A percentile compares a stretch with the other conserved stretches of the same genome.
Conservation (phyloP, 2,888 invertebrate species). For the Standfussiana lucernea region DNA sequence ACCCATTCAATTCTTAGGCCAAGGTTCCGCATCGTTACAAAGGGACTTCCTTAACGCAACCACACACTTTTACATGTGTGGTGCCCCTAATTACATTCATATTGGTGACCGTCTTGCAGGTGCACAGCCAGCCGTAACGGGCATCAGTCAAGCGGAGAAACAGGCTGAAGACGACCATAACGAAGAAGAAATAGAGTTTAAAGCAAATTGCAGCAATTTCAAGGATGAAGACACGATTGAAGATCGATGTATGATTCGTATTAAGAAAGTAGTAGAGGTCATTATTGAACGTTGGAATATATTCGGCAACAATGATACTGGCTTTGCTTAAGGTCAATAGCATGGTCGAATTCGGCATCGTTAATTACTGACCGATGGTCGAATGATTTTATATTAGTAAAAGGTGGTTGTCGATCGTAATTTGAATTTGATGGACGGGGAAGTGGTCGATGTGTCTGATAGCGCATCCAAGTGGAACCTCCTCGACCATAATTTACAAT, state of each 20-base stretch:
- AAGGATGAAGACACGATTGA: constrained; percentile 76
- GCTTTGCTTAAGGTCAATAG: constrained; percentile 84
- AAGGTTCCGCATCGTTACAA: constrained; percentile 71
- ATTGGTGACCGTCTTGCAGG: constrained; percentile 89
- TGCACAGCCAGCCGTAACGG: constrained; percentile 84
- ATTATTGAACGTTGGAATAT: constrained; percentile 72
- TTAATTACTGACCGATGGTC: constrained; percentile 83
- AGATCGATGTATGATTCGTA: constrained; percentile 81
- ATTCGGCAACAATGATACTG: constrained; percentile 80
- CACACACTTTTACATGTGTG: constrained; percentile 83
- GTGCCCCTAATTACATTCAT: constrained; percentile 87
- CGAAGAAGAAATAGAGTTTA: constrained; percentile 47
- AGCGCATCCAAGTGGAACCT: constrained; percentile 61
- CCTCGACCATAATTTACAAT: constrained; percentile 40
- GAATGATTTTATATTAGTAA: constrained; percentile 73
- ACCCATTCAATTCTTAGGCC: constrained; percentile 65
- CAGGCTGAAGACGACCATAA: constrained; percentile 62
- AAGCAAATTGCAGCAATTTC: constrained; percentile 65
- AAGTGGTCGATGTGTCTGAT: constrained; percentile 60
- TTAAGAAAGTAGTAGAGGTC: constrained; percentile 75
- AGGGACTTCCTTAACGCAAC: constrained; percentile 84
- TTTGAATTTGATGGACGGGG: constrained; percentile 70
- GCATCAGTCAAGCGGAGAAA: constrained; percentile 81
- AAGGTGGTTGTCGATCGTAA: constrained; percentile 71
- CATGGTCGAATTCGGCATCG: constrained; percentile 86